These are phyloP conservation scores for Phthorimaea operculella DNA, from an alignment of 1,140 invertebrate genomes.

Conservation along the genomic window DNA sequence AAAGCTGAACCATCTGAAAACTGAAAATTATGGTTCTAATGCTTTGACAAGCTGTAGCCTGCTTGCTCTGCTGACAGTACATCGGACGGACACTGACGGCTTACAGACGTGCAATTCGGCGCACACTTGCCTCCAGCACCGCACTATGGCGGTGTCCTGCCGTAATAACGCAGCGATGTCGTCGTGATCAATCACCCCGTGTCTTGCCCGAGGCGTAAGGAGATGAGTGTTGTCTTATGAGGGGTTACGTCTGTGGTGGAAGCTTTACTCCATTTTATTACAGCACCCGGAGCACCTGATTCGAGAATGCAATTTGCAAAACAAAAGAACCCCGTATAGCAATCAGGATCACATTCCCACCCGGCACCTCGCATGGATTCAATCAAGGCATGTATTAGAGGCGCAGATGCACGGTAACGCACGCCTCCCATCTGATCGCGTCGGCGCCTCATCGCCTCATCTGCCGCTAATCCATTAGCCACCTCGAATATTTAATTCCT, in stretches of 20 bases:
- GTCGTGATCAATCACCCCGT: conserved; percentile 2
- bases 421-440: conserved; percentile 2
- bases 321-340: neutral
- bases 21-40: too few species aligned
- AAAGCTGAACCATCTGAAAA: too few species aligned
- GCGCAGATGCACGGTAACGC: conserved; percentile 48
- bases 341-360: neutral
- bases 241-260: too few species aligned
- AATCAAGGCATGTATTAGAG: conserved; percentile 19
- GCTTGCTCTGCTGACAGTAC: conserved; percentile 6
- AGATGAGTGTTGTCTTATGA: too few species aligned
- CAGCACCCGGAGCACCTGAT: too few species aligned
- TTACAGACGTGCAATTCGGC: neutral
- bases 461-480: conserved; percentile 60
- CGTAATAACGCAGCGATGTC: conserved; percentile 3
- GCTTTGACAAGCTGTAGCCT: too few species aligned
- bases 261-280: too few species aligned
- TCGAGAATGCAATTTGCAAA: too few species aligned
- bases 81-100: neutral
- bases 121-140: neutral
- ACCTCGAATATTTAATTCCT: conserved; percentile 60
- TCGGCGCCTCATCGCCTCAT: conserved; percentile 20
- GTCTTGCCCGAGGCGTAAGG: neutral
- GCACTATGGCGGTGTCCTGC: neutral
- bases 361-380: conserved; percentile 15